Base-by-base conservation (phyloP, 30 jellyfish, hydroid and myxozoan genomes). In the Aurelia sp. region DNA sequence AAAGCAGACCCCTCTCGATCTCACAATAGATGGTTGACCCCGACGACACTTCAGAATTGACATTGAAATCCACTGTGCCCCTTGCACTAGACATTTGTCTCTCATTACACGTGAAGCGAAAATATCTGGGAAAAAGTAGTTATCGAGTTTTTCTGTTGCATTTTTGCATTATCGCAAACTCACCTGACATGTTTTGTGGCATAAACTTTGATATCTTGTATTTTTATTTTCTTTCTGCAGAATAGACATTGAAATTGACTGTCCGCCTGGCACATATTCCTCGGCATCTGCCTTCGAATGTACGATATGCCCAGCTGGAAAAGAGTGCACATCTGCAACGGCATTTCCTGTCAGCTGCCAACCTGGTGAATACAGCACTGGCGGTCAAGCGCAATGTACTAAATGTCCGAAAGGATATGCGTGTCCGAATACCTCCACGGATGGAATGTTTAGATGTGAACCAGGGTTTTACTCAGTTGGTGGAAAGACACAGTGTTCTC, bases 221-320 rank as follows among this genome's bases (percentile, higher is more conserved):
- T 44, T 44, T 5, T 44, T 7, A 13, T 44, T 5, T 44, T 44
- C 55, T 44, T 1, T 44, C 15, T 44, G 7, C 16, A 85, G 95
- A 22, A 22, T 66, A 18, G 79, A 61, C 79, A 71, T 87, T 20
- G 87, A 77, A 64, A 69, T 87, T 53, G 72, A 74, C 53, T 81
- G 97, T 47, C 74, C 92, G 0, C 91, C 86, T 37, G 97, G 97
- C 16, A 68, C 86, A 13, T 77, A 67, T 72, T 90, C 94, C 41
- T 16, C 33, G 22, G 87, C 89, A 19, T 70, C 84, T 18, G 96
- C 96, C 53, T 20, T 86, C 20, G 48, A 19, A 31, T 93, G 98
- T 60, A 76, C 86, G 6, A 19, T 66, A 1, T 93, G 98, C 84
- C 98, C 98, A 0, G 92, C 98, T 6, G 98, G 98, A 15, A 64